phyloP scores from a whole-genome alignment of 2,888 invertebrate genomes.

The Athalia cordata region DNA sequence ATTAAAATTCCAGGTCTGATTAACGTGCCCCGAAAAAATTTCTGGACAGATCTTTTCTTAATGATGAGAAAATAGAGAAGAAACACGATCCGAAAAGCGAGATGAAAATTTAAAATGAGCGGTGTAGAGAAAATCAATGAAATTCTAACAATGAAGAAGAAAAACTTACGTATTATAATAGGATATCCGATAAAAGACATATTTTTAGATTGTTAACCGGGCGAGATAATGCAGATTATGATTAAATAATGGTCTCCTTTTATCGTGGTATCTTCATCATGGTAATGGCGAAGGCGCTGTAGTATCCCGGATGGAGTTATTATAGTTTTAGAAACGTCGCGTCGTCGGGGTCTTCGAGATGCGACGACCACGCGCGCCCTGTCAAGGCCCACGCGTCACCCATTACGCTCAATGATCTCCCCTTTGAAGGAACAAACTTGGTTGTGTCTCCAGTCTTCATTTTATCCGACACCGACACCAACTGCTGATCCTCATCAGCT shows the following conservation, averaged over 20 bases:
- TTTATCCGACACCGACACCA: constrained; percentile 19
- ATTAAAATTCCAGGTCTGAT: background rate
- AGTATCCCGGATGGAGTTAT: constrained; percentile 65
- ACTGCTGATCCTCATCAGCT: constrained; percentile 7
- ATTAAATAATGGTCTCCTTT: constrained; percentile 16
- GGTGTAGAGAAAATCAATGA: no score
- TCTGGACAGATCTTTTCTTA: background rate
- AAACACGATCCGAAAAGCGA: background rate
- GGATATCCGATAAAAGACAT: background rate
- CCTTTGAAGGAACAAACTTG: constrained; percentile 53
- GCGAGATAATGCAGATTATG: constrained; percentile 22
- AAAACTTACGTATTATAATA: background rate
- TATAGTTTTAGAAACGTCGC: constrained; percentile 59
- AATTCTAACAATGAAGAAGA: no score
- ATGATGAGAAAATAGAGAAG: background rate
- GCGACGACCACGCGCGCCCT: constrained; percentile 66
- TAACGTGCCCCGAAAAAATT: background rate
- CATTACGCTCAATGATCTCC: constrained; percentile 60
- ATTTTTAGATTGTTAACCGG: background rate
- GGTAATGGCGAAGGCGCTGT: constrained; percentile 38
- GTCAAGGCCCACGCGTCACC: constrained; percentile 66
- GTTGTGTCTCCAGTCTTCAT: background rate
- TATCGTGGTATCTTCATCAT: constrained; percentile 51
- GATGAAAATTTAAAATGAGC: no score
- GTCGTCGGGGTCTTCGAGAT: constrained; percentile 46